phyloP scores from a whole-genome alignment of 1,140 invertebrate genomes.

The Megalonaias nervosa region DNA sequence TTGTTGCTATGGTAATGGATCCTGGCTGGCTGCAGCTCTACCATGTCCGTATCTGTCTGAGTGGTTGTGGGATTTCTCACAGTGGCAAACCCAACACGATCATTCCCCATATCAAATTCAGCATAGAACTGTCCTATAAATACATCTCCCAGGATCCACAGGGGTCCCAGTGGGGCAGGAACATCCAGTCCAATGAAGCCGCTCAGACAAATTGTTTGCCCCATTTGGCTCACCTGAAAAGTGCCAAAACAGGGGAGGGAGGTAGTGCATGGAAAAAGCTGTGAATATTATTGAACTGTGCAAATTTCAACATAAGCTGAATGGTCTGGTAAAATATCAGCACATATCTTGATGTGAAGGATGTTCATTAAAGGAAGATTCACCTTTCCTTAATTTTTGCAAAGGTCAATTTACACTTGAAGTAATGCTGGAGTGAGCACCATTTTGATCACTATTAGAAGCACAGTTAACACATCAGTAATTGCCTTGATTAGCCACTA shows the following conservation, averaged over 20 bases:
- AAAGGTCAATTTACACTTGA: too few species aligned
- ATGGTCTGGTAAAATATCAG: not conserved
- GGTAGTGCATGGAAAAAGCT: not conserved
- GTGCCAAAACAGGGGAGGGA: not conserved
- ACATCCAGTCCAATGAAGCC: slow-evolving; percentile 98
- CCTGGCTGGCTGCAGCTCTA: slow-evolving; percentile 24
- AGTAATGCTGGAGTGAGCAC: too few species aligned
- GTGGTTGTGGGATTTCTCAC: slow-evolving; percentile 13
- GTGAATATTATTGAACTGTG: not conserved
- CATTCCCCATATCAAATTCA: slow-evolving; percentile 93
- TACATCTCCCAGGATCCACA: slow-evolving; percentile 80
- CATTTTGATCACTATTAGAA: too few species aligned
- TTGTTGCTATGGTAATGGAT: not conserved
- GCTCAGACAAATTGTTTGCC: slow-evolving; percentile 84
- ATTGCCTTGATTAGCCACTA: too few species aligned
- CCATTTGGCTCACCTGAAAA: slow-evolving; percentile 68
- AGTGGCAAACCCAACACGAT: slow-evolving; percentile 91
- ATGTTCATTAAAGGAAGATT: not conserved
- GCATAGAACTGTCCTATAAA: slow-evolving; percentile 97
- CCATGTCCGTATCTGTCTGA: slow-evolving; percentile 2
- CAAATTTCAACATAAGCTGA: not conserved
- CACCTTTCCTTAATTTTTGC: too few species aligned
- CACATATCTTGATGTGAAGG: not conserved
- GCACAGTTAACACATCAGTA: too few species aligned
- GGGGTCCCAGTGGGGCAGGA: slow-evolving; percentile 79